Base-by-base conservation (phyloP, 2,888 invertebrate species). In the Pseudoips prasinana region DNA sequence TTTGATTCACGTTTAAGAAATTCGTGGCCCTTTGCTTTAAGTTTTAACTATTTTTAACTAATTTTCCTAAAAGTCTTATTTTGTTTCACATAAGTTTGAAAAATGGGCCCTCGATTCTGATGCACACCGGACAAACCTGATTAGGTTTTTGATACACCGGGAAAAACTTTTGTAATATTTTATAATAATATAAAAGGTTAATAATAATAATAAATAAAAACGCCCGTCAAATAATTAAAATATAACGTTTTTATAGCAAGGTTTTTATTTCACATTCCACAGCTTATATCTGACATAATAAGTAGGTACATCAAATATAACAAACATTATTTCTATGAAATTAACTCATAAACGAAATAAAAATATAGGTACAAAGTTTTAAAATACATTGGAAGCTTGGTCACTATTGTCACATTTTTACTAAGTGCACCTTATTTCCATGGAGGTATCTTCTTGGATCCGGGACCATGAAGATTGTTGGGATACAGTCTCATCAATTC, bases 131-230 rank as follows among this genome's bases (percentile, higher is more conserved):
- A n/a, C n/a, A n/a, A n/a, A n/a, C n/a, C n/a, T n/a, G n/a, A n/a
- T n/a, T n/a, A n/a, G n/a, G n/a, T n/a, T n/a, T n/a, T n/a, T n/a
- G n/a, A n/a, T n/a, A n/a, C n/a, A n/a, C n/a, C n/a, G n/a, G n/a
- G n/a, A n/a, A n/a, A n/a, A n/a, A n/a, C n/a, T n/a, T n/a, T n/a
- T n/a, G 78, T 83, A 85, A 87, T 84, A 64, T 68, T 59, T 75
- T 82, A 79, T 70, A 59, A 54, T 88, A 86, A 84, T 86, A 79
- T 83, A 63, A 54, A 48, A 34, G 49, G 22, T 54, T 44, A 55
- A 56, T 55, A 57, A 57, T 58, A 82, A 79, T 86, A 88, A 85
- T 84, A 85, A 86, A 84, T 80, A 81, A 81, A 77, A 68, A 73
- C 81, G 82, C 83, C 78, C 80, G 84, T 73, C 75, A 78, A 70